Conservation (phyloP, 2,888 invertebrate genomes). For the Slavum lentiscoides region DNA sequence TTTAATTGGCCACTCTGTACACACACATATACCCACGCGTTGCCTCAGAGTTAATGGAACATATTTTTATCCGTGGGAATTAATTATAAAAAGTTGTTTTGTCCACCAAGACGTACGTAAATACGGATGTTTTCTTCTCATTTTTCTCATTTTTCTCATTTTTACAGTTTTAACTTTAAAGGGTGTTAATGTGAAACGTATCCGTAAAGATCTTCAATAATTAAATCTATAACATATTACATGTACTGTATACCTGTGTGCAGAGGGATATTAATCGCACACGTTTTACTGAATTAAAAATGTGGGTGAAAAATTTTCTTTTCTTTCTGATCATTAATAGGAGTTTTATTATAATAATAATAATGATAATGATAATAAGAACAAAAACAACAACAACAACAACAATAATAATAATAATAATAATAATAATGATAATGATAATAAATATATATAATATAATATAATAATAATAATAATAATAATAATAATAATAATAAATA, state of each 20-base stretch:
- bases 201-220: background rate
- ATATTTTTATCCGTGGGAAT: background rate
- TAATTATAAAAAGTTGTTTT: constrained; percentile 27
- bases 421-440: too few species aligned
- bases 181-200: background rate
- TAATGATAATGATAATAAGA: too few species aligned
- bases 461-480: too few species aligned
- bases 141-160: background rate
- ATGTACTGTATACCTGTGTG: background rate
- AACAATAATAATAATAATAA: too few species aligned
- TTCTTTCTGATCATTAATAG: constrained; percentile 7
- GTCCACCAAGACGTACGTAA: background rate
- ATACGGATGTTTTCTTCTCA: background rate
- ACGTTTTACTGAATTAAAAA: constrained; percentile 18
- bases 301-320: constrained; percentile 12
- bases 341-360: background rate
- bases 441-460: too few species aligned
- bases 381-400: too few species aligned
- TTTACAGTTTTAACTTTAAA: background rate
- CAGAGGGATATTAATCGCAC: constrained; percentile 6
- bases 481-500: too few species aligned
- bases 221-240: background rate
- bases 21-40: background rate
- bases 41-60: constrained; percentile 1
- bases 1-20: background rate